Percentiles rank a stretch among this genome's conserved stretches.
Conservation (phyloP, 2,888 invertebrate species). For the Mythimna ferrago region DNA sequence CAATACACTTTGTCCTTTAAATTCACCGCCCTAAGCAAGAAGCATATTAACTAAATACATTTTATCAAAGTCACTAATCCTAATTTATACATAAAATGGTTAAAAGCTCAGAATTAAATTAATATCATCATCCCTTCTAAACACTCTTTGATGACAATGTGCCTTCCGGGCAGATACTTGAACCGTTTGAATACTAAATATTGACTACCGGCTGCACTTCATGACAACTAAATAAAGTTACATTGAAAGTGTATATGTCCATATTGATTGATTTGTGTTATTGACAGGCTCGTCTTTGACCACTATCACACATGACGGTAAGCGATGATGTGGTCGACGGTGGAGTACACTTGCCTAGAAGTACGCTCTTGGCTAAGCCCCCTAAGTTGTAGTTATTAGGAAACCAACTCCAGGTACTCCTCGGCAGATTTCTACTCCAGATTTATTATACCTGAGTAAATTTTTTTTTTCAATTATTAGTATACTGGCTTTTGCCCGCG, state of each 20-base stretch:
- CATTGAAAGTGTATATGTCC: not conserved
- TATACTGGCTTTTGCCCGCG: too few relatives aligned
- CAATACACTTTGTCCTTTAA: conserved; percentile 3
- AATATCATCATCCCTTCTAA: conserved; percentile 54
- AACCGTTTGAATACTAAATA: conserved; percentile 43
- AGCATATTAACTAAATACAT: conserved; percentile 20
- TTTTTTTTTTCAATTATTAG: not conserved
- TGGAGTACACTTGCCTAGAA: too few relatives aligned
- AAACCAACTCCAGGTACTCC: too few relatives aligned
- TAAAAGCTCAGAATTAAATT: conserved; percentile 62
- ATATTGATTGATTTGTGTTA: not conserved
- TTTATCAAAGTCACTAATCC: conserved; percentile 44
- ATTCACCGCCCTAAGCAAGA: conserved; percentile 7
- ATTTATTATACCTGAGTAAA: not conserved
- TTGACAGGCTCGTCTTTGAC: too few relatives aligned
- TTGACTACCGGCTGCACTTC: conserved; percentile 13
- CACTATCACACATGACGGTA: too few relatives aligned
- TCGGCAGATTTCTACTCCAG: too few relatives aligned
- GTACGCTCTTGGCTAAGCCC: too few relatives aligned
- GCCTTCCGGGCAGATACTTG: conserved; percentile 56
- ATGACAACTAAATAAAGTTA: not conserved
- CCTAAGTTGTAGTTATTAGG: too few relatives aligned
- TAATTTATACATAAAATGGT: conserved; percentile 55
- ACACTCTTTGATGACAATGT: conserved; percentile 62
- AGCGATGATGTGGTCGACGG: too few relatives aligned